These are phyloP conservation scores for Epizoanthus stellaris DNA, from an alignment of 92 coral and sea anemone genomes.

Conservation along the genomic window DNA sequence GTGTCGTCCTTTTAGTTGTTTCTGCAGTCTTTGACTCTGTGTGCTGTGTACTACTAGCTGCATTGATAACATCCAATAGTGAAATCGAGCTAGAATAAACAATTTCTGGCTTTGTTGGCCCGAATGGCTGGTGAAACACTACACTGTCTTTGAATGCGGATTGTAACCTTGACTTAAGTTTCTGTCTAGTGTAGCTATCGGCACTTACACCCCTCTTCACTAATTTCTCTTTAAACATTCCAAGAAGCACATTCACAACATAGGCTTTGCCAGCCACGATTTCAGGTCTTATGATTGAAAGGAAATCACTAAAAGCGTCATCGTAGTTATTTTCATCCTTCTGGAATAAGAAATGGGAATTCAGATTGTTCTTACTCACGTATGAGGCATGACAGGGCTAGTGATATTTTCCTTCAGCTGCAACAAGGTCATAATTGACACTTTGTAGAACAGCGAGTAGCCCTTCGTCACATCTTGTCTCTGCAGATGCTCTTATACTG, in stretches of 20 bases:
- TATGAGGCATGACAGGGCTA: slow-evolving; percentile 49
- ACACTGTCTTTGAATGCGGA: slow-evolving; percentile 34
- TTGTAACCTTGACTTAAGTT: slow-evolving; percentile 43
- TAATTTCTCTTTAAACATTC: slow-evolving; percentile 3
- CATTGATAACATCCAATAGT: too few species aligned
- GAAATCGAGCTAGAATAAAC: neutral
- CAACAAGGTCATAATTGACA: slow-evolving; percentile 28
- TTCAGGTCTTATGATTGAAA: neutral
- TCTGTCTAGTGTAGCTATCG: slow-evolving; percentile 55
- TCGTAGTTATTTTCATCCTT: slow-evolving; percentile 12
- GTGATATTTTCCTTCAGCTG: slow-evolving; percentile 34
- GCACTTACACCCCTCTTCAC: slow-evolving; percentile 25
- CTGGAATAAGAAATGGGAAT: neutral
- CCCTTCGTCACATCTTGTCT: slow-evolving; percentile 30
- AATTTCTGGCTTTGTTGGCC: slow-evolving; percentile 51
- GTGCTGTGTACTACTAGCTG: too few species aligned
- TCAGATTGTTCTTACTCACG: slow-evolving; percentile 25
- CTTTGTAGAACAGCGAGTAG: slow-evolving; percentile 22
- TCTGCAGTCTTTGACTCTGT: too few species aligned
- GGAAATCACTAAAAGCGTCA: slow-evolving; percentile 29
- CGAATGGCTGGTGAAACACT: slow-evolving; percentile 55
- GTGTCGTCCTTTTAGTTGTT: too few species aligned
- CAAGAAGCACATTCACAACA: slow-evolving; percentile 21
- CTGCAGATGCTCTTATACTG: slow-evolving; percentile 43
- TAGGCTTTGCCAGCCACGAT: slow-evolving; percentile 31